A percentile compares a stretch with the other conserved stretches of the same genome.
Evolutionary conservation across 2,888 invertebrate species (phyloP).

Genomic region (Athalia rosae): DNA sequence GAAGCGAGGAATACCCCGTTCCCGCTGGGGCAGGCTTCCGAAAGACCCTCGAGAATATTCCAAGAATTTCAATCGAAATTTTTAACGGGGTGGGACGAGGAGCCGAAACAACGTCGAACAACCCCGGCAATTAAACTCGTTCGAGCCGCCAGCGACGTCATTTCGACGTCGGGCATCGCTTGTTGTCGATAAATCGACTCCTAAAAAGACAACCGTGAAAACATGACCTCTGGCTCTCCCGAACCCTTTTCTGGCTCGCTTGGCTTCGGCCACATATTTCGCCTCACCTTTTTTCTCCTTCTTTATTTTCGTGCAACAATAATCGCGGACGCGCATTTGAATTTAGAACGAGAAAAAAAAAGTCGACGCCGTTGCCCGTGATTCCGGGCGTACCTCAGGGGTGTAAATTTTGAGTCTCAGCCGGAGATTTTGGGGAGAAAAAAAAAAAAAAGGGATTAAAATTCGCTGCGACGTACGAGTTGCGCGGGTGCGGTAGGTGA

Average conservation of each 20-base stretch:
- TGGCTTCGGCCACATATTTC: constrained; percentile 37
- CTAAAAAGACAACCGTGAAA: constrained; percentile 46
- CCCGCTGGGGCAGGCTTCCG: no score
- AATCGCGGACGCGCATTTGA: no score
- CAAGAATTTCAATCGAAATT: no score
- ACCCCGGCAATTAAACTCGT: constrained; percentile 40
- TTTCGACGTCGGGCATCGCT: constrained; percentile 44
- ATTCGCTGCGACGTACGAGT: neutral
- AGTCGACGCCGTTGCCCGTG: neutral
- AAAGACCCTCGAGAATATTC: no score
- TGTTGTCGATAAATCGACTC: constrained; percentile 44
- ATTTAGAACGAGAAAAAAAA: neutral
- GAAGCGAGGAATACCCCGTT: no score
- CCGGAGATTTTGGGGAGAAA: no score
- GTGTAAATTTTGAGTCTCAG: no score
- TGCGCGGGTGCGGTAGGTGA: neutral
- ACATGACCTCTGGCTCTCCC: constrained; percentile 45
- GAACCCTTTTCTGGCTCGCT: constrained; percentile 8
- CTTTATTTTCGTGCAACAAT: neutral
- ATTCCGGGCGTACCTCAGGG: no score
- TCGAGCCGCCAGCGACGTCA: constrained; percentile 44
- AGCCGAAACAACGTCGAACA: constrained; percentile 32
- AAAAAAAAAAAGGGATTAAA: neutral
- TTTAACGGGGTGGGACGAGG: neutral
- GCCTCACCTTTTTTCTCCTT: constrained; percentile 24